Conservation (phyloP, 1,140 invertebrate species). For the Homalodisca vitripennis region DNA sequence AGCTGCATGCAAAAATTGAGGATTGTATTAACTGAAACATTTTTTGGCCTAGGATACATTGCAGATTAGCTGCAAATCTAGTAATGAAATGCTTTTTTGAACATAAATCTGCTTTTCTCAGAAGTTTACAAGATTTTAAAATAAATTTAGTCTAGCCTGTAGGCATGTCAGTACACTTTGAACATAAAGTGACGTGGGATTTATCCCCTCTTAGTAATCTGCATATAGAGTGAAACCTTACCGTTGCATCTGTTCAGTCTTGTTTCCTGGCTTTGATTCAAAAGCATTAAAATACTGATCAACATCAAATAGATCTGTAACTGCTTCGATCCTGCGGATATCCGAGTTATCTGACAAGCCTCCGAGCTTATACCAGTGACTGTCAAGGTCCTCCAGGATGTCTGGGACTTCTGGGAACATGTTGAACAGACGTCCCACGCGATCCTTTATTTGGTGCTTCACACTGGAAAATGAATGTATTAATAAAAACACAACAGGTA, state of each 20-base stretch:
- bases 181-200: no score
- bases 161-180: no score
- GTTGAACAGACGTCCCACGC: background rate
- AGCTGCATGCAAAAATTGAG: no score
- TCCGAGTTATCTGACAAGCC: background rate
- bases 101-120: no score
- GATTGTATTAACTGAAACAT: no score
- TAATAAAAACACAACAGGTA: background rate
- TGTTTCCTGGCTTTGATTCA: background rate
- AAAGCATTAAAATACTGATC: background rate
- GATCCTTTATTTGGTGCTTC: constrained; percentile 5
- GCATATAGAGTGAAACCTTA: background rate
- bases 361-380: background rate
- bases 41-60: no score
- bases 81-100: no score
- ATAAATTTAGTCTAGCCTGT: no score
- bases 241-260: background rate
- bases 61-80: no score
- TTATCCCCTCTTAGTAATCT: no score
- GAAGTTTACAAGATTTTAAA: no score
- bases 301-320: background rate
- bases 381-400: constrained; percentile 1
- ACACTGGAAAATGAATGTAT: background rate
- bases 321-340: background rate
- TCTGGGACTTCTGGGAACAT: background rate